phyloP scores from a whole-genome alignment of 1,140 invertebrate species.

The Pomacea maculata region DNA sequence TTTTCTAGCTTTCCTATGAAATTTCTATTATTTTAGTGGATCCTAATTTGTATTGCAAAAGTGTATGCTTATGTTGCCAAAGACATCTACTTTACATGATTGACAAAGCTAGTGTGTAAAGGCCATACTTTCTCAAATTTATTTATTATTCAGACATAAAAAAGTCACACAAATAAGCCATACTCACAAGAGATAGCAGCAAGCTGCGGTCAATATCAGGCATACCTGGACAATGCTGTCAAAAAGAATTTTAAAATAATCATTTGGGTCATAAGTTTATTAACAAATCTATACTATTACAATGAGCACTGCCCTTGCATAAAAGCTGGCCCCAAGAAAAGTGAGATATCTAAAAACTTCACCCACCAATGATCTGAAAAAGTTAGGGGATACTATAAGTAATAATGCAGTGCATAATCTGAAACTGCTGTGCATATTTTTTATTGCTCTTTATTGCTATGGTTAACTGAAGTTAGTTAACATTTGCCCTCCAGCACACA shows the following conservation, averaged over 20 bases:
- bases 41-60: background rate
- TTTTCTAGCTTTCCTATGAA: background rate
- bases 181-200: slow-evolving; percentile 93
- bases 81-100: background rate
- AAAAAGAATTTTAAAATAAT: slow-evolving; percentile 47
- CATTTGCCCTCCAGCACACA: too few relatives aligned
- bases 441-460: too few relatives aligned
- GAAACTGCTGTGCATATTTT: background rate
- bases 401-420: background rate
- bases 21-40: background rate
- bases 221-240: slow-evolving; percentile 85
- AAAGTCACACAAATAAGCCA: background rate
- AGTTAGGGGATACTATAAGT: background rate
- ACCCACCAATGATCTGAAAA: background rate
- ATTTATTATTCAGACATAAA: background rate
- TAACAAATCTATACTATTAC: background rate
- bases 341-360: background rate
- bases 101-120: background rate
- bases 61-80: background rate
- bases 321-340: background rate
- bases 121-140: background rate
- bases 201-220: slow-evolving; percentile 86
- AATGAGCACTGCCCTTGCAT: background rate
- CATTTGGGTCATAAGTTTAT: background rate
- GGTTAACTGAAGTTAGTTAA: too few relatives aligned